Conservation (phyloP, 2,113 vertebrate genomes). For the Argyrosomus japonicus region DNA sequence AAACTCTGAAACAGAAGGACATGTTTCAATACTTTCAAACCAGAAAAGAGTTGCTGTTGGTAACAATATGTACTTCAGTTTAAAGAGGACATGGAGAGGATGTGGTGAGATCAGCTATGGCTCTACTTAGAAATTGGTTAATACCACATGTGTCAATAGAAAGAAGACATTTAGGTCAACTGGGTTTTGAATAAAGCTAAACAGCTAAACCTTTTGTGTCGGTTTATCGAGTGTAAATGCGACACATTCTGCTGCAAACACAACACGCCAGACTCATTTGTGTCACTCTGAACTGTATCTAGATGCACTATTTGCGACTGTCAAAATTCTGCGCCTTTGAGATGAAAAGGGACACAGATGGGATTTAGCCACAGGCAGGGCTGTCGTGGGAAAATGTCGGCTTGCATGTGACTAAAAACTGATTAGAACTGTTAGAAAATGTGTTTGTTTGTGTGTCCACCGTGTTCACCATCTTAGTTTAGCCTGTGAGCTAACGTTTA, state of each 20-base stretch:
- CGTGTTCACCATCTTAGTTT: background rate
- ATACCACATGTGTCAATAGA: background rate
- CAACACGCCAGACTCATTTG: no score
- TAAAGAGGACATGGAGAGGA: no score
- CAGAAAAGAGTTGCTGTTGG: background rate
- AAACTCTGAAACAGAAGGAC: background rate
- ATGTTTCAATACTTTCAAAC: background rate
- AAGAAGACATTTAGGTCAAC: background rate
- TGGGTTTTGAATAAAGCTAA: background rate
- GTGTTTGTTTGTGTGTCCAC: background rate
- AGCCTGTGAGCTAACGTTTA: background rate
- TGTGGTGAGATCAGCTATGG: background rate
- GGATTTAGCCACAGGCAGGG: background rate
- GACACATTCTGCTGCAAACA: no score
- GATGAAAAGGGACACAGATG: background rate
- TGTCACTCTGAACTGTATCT: no score
- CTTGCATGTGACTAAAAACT: background rate
- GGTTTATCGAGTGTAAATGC: no score
- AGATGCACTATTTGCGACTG: background rate
- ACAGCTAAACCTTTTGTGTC: background rate
- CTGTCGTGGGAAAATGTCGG: no score
- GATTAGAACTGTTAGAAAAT: background rate
- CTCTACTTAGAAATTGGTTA: background rate
- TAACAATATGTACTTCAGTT: background rate
- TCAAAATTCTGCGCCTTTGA: background rate